Base-by-base conservation (phyloP, 2,113 vertebrate species). In the Phalacrocorax carbo region DNA sequence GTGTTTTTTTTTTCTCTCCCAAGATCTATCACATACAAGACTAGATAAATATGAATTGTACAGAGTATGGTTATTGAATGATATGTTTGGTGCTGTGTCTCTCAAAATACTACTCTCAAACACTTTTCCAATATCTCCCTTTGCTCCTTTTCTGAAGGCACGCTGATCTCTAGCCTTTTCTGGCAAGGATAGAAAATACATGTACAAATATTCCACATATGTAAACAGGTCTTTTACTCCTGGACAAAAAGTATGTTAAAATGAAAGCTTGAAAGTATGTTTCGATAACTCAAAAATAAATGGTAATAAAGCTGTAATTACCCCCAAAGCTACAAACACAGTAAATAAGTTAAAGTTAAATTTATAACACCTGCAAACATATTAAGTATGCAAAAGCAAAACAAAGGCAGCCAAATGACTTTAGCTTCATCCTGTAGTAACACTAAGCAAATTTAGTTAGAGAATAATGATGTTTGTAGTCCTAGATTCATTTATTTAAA, bases 311-410 rank as follows among this genome's bases (percentile, higher is more conserved):
- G 38, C 66, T 93, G 66, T 88, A 94, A 96, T 93, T 96, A 75
- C 88, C 88, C 93, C 81, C 78, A 89, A 90, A 94, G 92, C 93
- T 92, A 79, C 61, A 90, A 82, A 90, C 86, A 61, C 60, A 55
- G 83, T 95, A 95, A 95, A 95, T 95, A 88, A 95, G 90, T 94
- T 96, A 87, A 94, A 85, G 94, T 94, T 91, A 89, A 88, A 95
- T 96, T 91, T 96, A 73, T 90, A 84, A 86, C 68, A 96, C 91
- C 88, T 96, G 70, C 84, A 87, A 94, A 65, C 58, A 7, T 84
- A 82, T 86, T 90, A 95, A 86, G 71, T 51, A 88, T 83, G 76
- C 61, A 84, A 42, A 91, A 85, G 64, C 93, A 95, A 87, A 95
- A 93, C 90, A 94, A 95, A 96, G 78, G 84, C 86, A 71, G 58